Evolutionary conservation across 92 coral and sea anemone genomes (phyloP).

Genomic region (Diadumene lineata): DNA sequence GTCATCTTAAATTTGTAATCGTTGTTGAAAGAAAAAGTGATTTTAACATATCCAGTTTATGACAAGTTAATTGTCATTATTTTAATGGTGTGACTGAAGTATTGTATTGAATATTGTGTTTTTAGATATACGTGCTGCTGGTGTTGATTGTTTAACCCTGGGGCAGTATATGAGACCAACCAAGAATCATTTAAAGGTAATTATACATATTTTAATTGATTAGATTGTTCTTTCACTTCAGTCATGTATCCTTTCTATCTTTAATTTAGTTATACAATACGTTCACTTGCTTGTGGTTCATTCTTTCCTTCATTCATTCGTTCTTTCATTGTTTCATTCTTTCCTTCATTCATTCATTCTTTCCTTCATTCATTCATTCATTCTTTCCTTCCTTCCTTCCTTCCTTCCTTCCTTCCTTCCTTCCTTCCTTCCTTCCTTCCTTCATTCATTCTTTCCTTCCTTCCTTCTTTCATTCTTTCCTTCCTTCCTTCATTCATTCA

Average conservation of each 20-base stretch:
- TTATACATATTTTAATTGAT: no score
- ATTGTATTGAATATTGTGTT: neutral
- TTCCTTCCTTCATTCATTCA: neutral
- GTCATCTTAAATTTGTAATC: no score
- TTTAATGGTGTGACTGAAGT: neutral
- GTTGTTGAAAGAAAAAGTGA: no score
- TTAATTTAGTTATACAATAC: neutral
- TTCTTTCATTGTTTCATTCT: neutral
- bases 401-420: neutral
- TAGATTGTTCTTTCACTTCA: neutral
- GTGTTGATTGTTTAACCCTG: slow-evolving; percentile 91
- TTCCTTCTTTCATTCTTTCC: neutral
- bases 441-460: neutral
- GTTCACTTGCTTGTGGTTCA: neutral
- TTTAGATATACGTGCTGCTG: slow-evolving; percentile 79
- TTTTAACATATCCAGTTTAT: no score
- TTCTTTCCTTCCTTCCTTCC: neutral
- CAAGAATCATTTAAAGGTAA: slow-evolving; percentile 91
- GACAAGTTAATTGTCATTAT: neutral
- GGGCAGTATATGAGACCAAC: slow-evolving; percentile 99
- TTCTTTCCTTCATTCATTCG: neutral
- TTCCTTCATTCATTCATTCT: neutral
- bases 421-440: neutral
- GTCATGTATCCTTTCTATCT: neutral
- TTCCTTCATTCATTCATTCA: neutral